Evolutionary conservation across 1,140 invertebrate genomes (phyloP), one percentile per base, ranked within the genome.

Genomic region (Drosophila eugracilis): DNA sequence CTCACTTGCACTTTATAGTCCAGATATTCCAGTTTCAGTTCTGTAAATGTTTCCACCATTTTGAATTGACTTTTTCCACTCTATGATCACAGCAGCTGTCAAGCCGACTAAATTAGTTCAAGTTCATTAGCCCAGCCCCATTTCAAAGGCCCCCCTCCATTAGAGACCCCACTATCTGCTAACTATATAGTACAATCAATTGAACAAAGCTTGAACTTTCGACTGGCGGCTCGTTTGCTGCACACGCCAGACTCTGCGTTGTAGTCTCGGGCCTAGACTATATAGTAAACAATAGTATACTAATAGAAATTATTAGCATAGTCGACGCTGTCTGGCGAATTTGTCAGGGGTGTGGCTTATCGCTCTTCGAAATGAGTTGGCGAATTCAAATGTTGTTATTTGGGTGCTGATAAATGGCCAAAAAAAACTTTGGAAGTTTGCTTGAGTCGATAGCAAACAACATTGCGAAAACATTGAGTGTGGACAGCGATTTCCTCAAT

Each of bases 111-210:
- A 78, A 77, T 77, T 78, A 78, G 75, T 78, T 78, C 75, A 78
- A 78, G 78, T 77, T 81, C 78, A 72, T 80, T 80, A 83, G 58
- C 54, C 59, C 53, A 48, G 70, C 36, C 15, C 39, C 50, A 39
- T 39, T 39, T 15, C 3, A 15, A 14, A 36, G 15, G 41, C 17
- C 7, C 22, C 47, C 37, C 19, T 26, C n/a, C 12, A 21, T 21
- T 12, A 22, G 2, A 17, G 15, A 14, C 17, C 32, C 36, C 44
- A 15, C n/a, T 14, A 50, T 44, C 30, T 36, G 28, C 22, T 26
- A 34, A 57, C 50, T 44, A 44, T 44, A 24, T 24, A n/a, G 42
- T 21, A 50, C 58, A 79, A 78, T 78, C 70, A 74, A 55, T 60
- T 71, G 28, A 62, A 39, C 49, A 39, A 76, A 54, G 32, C n/a